Evolutionary conservation across 1,140 invertebrate species (phyloP), one percentile per base, ranked within the genome.

Genomic region (Leptinotarsa texana): DNA sequence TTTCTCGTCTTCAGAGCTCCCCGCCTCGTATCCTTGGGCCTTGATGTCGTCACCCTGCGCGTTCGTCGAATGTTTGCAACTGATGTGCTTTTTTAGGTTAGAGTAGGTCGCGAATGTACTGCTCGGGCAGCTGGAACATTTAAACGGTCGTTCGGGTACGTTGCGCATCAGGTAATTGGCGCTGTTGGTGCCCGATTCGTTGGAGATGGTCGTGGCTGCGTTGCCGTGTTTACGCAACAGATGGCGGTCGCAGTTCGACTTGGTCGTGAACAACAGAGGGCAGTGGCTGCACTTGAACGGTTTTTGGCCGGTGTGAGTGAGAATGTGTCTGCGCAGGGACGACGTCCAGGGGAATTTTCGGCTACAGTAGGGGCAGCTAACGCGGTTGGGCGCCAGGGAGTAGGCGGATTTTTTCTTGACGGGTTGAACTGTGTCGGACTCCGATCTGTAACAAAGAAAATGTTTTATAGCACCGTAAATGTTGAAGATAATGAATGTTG

Each of bases 261-360:
- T 98, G 0, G 97, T 99, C 4, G 97, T 98, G 85, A 99, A 99
- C 0, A 96, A 89, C 1, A 98, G 88, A 0, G 93, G 92, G 83
- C 97, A 99, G 78, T 95, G 92, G 1, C 93, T 92, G 85, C 97
- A 98, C 83, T 97, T 95, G 87, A 93, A 98, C 0, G 97, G 97
- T 82, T 98, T 98, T 83, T 98, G 96, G 4, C 97, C 97, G 4
- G 95, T 98, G 81, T 98, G 96, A 0, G 96, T 98, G 0, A 97
- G 89, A 27, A 98, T 94, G 84, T 98, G 97, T 3, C 96, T 89
- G 3, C 96, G 90, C 13, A 99, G 87, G 0, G 96, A 98, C 15
- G 95, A 97, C 4, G 94, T 94, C 97, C 97, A 99, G 0, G 97
- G 97, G 83, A 99, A 99, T 81, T 95, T 94, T 27, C 96, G 89